phyloP scores from a whole-genome alignment of 2,888 invertebrate species.

The Volucella bombylans region DNA sequence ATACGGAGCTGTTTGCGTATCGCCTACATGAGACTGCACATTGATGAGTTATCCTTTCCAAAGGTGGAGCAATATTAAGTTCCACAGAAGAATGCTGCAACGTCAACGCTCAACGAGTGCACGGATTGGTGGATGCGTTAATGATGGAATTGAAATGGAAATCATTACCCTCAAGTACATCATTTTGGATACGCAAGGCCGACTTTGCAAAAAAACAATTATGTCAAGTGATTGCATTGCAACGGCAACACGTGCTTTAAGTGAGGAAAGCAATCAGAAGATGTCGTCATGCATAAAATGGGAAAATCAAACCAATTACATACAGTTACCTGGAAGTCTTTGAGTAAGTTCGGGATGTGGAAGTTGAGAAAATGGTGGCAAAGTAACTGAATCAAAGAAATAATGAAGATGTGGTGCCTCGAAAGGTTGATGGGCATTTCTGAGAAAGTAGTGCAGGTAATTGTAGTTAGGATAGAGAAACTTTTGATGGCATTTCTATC shows the following conservation, averaged over 20 bases:
- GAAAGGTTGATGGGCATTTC: neutral
- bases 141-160: slow-evolving; percentile 50
- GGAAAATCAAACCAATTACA: slow-evolving; percentile 57
- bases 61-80: slow-evolving; percentile 1
- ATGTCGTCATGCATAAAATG: slow-evolving; percentile 40
- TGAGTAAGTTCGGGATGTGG: slow-evolving; percentile 16
- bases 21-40: slow-evolving; percentile 22
- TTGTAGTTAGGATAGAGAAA: no score
- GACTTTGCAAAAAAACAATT: slow-evolving; percentile 36
- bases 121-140: neutral
- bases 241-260: slow-evolving; percentile 17
- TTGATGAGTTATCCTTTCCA: neutral
- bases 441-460: no score
- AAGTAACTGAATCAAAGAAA: neutral
- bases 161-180: slow-evolving; percentile 52
- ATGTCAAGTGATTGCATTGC: slow-evolving; percentile 56
- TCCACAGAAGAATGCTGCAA: neutral
- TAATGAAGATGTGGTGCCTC: neutral
- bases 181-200: slow-evolving; percentile 8
- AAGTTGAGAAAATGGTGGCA: slow-evolving; percentile 14
- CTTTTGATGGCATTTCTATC: no score
- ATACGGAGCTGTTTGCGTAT: neutral
- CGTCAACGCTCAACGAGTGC: neutral
- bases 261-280: slow-evolving; percentile 36
- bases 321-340: neutral